Evolutionary conservation across 2,797 vertebrate genomes (phyloP).

Genomic region (Acanthurus leucopareius): DNA sequence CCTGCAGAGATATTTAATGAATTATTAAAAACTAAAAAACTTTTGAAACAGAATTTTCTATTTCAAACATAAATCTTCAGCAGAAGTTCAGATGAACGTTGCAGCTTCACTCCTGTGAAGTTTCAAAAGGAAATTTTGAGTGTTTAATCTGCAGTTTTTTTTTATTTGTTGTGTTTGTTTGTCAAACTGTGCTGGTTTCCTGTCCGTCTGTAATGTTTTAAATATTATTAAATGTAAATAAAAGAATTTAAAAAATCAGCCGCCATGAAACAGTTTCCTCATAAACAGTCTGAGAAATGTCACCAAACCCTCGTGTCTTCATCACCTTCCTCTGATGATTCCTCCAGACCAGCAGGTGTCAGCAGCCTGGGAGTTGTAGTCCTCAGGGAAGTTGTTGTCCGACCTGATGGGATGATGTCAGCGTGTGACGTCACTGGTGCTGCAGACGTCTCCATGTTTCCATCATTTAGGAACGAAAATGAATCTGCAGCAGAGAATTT

Average conservation of each 20-base stretch:
- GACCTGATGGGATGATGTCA: neutral
- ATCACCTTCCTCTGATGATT: constrained; percentile 34
- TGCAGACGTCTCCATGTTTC: neutral
- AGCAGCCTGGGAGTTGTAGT: constrained; percentile 28
- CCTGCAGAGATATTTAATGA: neutral
- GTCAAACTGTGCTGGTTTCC: neutral
- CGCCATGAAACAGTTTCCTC: neutral
- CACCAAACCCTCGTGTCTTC: neutral
- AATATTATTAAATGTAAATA: too few relatives aligned
- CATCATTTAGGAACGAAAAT: neutral
- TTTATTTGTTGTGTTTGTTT: neutral
- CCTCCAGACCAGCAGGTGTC: rapidly evolving
- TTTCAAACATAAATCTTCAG: too few relatives aligned
- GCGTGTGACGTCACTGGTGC: rapidly evolving
- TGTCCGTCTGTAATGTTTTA: neutral
- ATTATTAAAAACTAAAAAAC: neutral
- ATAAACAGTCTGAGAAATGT: too few relatives aligned
- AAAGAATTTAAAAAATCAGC: too few relatives aligned
- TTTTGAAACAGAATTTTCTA: too few relatives aligned
- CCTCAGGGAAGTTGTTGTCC: neutral
- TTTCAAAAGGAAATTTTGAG: too few relatives aligned
- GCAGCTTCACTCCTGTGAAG: too few relatives aligned
- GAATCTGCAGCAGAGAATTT: constrained; percentile 23
- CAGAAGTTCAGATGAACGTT: neutral
- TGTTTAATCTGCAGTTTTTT: too few relatives aligned